Conservation (phyloP, 2,113 vertebrate species). For the Calyptomena viridis region DNA sequence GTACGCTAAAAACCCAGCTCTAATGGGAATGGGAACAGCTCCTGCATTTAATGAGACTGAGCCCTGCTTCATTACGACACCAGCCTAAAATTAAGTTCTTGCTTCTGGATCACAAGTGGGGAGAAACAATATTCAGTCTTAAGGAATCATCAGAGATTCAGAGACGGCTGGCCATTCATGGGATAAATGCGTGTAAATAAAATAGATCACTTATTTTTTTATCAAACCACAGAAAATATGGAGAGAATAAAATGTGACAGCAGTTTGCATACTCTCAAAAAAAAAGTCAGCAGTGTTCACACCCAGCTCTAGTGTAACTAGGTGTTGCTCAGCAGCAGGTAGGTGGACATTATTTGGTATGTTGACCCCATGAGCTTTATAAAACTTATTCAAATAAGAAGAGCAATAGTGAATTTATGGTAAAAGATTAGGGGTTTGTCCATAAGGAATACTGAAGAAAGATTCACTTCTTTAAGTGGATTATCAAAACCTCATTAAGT, state of each 20-base stretch:
- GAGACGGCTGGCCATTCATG: not conserved
- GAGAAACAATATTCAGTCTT: not conserved
- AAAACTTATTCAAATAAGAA: not conserved
- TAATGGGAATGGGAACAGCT: not conserved
- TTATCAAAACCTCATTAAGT: conserved; percentile 37
- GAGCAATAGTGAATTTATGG: not conserved
- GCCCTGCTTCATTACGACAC: rapidly evolving
- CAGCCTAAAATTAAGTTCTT: not conserved
- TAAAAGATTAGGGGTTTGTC: not conserved
- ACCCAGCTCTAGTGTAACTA: not conserved
- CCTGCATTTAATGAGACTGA: not conserved
- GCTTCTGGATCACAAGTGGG: not conserved
- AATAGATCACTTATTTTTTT: not conserved
- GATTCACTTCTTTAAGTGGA: conserved; percentile 8
- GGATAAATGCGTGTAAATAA: not conserved
- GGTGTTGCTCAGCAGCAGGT: not conserved
- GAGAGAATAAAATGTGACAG: not conserved
- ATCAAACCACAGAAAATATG: not conserved
- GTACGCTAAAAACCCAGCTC: not conserved
- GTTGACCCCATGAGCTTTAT: not conserved
- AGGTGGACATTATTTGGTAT: not conserved
- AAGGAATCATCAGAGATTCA: not conserved
- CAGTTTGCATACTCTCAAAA: not conserved
- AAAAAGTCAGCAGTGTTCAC: not conserved
- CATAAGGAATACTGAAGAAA: not conserved